These are phyloP conservation scores for Musca vetustissima DNA, from an alignment of 1,140 invertebrate genomes.

Conservation along the genomic window DNA sequence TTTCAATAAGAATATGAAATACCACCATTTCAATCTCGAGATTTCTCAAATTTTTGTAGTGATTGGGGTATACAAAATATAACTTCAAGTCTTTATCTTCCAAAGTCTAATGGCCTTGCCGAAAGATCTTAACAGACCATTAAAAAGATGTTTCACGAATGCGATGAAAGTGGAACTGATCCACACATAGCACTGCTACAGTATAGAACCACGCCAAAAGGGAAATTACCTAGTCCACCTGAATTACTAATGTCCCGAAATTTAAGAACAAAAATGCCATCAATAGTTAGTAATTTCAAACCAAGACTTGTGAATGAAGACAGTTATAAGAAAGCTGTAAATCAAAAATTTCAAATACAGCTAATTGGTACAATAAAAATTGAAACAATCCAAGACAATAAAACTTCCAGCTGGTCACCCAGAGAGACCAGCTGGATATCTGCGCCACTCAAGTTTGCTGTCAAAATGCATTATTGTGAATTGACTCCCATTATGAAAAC, in stretches of 20 bases:
- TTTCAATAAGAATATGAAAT: no score
- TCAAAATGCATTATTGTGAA: no score
- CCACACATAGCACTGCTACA: slow-evolving; percentile 35
- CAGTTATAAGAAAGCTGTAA: background rate
- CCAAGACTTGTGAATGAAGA: background rate
- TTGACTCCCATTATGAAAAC: no score
- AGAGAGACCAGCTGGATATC: no score
- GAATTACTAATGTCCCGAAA: slow-evolving; percentile 17
- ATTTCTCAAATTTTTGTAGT: slow-evolving; percentile 52
- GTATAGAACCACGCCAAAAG: slow-evolving; percentile 36
- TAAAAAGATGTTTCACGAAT: slow-evolving; percentile 45
- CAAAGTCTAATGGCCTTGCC: slow-evolving; percentile 55
- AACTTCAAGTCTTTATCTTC: slow-evolving; percentile 51
- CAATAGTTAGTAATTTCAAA: background rate
- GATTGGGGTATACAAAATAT: slow-evolving; percentile 52
- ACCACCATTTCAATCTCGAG: slow-evolving; percentile 21
- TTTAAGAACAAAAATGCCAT: slow-evolving; percentile 10
- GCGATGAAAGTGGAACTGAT: slow-evolving; percentile 30
- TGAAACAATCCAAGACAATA: background rate
- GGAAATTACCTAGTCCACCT: background rate
- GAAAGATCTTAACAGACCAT: slow-evolving; percentile 44
- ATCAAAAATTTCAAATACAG: background rate
- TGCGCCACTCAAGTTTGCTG: no score
- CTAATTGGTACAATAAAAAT: background rate
- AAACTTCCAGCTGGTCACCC: no score